Evolutionary conservation across 2,888 invertebrate species (phyloP).

Genomic region (Idaea straminata): DNA sequence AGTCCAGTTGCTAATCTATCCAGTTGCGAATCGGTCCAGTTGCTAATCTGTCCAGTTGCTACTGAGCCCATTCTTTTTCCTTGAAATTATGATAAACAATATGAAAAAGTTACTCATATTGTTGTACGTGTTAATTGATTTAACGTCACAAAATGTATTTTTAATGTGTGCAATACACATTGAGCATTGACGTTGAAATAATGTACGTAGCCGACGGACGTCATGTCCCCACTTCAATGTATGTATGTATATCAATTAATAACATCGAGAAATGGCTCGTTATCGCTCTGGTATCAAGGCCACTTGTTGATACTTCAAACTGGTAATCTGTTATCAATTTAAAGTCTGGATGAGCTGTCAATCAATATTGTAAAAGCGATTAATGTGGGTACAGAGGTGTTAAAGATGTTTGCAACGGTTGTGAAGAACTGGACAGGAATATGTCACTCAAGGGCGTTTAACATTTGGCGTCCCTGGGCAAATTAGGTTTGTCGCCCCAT

Average conservation of each 20-base stretch:
- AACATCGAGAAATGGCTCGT: slow-evolving; percentile 21
- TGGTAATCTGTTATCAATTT: slow-evolving; percentile 27
- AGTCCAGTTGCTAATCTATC: no score
- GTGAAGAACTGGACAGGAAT: no score
- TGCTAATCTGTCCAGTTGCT: no score
- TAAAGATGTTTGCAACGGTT: background rate
- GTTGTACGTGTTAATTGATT: slow-evolving; percentile 8
- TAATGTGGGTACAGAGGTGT: background rate
- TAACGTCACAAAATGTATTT: slow-evolving; percentile 8
- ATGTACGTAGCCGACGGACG: slow-evolving; percentile 16
- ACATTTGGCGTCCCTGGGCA: no score
- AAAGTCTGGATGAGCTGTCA: slow-evolving; percentile 13
- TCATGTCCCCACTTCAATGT: slow-evolving; percentile 31
- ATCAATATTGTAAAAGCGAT: background rate
- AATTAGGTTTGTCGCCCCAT: no score
- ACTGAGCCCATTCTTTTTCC: no score
- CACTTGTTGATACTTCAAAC: slow-evolving; percentile 35
- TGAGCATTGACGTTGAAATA: slow-evolving; percentile 17
- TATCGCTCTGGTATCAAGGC: slow-evolving; percentile 20
- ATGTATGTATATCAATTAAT: slow-evolving; percentile 31
- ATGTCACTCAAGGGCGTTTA: no score
- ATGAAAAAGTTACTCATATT: no score
- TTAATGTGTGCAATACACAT: slow-evolving; percentile 11
- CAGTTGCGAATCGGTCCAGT: no score
- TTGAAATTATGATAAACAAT: no score